Evolutionary conservation across 1,140 invertebrate species (phyloP).

Genomic region (Augochlora pura): DNA sequence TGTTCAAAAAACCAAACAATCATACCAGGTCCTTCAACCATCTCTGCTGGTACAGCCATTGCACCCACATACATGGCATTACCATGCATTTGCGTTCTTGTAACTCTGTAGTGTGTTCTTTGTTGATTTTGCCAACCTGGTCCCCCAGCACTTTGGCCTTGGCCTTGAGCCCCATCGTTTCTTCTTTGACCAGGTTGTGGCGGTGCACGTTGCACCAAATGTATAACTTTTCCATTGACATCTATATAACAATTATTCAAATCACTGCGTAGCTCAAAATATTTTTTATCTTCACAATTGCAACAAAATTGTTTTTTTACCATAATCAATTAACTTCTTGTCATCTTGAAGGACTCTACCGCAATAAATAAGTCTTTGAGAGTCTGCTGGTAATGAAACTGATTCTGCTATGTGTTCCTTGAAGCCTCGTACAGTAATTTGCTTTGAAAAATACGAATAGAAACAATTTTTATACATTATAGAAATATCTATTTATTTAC

Average conservation of each 20-base stretch:
- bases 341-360: conserved; percentile 95
- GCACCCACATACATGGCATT: conserved; percentile 84
- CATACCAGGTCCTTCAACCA: conserved; percentile 81
- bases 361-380: conserved; percentile 95
- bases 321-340: conserved; percentile 92
- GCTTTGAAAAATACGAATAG: conserved; percentile 77
- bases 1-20: neutral
- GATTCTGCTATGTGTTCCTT: conserved; percentile 91
- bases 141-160: conserved; percentile 54
- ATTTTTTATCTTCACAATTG: neutral
- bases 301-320: conserved; percentile 79
- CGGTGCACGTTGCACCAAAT: conserved; percentile 94
- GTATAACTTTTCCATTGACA: conserved; percentile 95
- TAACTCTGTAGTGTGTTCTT: conserved; percentile 67
- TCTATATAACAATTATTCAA: conserved; percentile 81
- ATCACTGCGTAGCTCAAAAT: neutral
- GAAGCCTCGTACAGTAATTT: conserved; percentile 90
- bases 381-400: conserved; percentile 88
- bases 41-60: conserved; percentile 83
- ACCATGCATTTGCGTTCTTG: conserved; percentile 73
- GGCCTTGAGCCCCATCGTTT: conserved; percentile 69
- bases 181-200: conserved; percentile 75
- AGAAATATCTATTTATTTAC: neutral
- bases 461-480: too few species aligned
- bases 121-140: conserved; percentile 52